Conservation (phyloP, 1,140 invertebrate species). For the Procambarus virginalis region DNA sequence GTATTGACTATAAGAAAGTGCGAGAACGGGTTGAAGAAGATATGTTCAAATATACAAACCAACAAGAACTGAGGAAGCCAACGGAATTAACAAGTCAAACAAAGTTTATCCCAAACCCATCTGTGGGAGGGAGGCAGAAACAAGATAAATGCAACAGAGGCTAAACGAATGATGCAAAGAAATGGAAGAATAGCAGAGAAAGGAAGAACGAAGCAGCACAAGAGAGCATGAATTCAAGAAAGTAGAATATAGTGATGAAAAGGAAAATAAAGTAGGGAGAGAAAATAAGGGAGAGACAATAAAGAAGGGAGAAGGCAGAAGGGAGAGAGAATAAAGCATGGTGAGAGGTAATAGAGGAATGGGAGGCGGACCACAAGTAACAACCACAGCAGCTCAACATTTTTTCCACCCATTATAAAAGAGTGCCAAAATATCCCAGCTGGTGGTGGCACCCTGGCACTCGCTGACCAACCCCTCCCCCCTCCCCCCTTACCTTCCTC, state of each 20-base stretch:
- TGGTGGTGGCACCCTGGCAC: background rate
- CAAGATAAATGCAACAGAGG: background rate
- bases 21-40: too few relatives aligned
- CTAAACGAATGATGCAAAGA: background rate
- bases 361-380: too few relatives aligned
- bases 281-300: background rate
- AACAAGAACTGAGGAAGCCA: too few relatives aligned
- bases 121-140: background rate
- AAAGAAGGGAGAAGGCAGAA: background rate
- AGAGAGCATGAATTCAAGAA: background rate
- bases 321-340: too few relatives aligned
- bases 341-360: too few relatives aligned
- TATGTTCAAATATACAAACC: too few relatives aligned
- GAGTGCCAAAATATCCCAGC: background rate
- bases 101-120: too few relatives aligned
- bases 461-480: background rate
- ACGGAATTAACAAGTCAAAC: background rate
- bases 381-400: too few relatives aligned
- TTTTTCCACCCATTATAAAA: constrained; percentile 7
- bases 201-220: background rate
- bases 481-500: background rate
- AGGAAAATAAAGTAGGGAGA: background rate
- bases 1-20: too few relatives aligned
- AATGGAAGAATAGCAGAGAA: background rate
- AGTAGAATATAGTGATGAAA: background rate